Evolutionary conservation across 2,888 invertebrate species (phyloP).

Genomic region (Tineola bisselliella): DNA sequence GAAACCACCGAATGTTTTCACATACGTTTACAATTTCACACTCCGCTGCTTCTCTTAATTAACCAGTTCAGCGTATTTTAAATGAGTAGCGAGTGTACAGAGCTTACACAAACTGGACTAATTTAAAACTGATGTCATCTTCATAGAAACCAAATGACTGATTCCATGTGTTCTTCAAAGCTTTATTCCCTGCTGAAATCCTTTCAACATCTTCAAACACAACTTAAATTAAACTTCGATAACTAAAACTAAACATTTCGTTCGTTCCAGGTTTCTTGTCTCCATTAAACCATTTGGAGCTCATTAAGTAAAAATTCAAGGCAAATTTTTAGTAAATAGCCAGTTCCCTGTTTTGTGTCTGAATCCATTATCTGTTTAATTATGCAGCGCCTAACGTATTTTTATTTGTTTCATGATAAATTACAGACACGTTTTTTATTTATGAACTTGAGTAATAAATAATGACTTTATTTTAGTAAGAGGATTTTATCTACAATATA

Average conservation of each 20-base stretch:
- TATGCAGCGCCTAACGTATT: not conserved
- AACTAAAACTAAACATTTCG: too few relatives aligned
- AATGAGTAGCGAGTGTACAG: conserved; percentile 29
- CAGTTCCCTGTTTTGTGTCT: not conserved
- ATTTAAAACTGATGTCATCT: conserved; percentile 6
- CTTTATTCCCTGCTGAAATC: not conserved
- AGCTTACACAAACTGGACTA: conserved; percentile 3
- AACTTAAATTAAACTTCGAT: too few relatives aligned
- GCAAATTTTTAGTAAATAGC: not conserved
- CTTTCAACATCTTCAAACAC: not conserved
- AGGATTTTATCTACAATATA: not conserved
- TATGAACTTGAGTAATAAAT: not conserved
- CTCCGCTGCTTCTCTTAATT: conserved; percentile 46
- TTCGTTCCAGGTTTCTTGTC: too few relatives aligned
- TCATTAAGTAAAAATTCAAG: too few relatives aligned
- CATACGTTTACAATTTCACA: conserved; percentile 58
- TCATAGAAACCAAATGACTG: not conserved
- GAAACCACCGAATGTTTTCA: conserved; percentile 44
- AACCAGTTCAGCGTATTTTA: conserved; percentile 51
- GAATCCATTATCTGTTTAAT: not conserved
- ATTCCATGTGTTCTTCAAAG: not conserved
- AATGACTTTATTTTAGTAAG: not conserved
- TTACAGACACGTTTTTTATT: not conserved
- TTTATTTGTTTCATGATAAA: not conserved
- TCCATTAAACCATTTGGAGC: too few relatives aligned